A percentile compares a stretch with the other conserved stretches of the same genome.
Evolutionary conservation across 2,888 invertebrate species (phyloP).

Genomic region (Lydus trimaculatus): DNA sequence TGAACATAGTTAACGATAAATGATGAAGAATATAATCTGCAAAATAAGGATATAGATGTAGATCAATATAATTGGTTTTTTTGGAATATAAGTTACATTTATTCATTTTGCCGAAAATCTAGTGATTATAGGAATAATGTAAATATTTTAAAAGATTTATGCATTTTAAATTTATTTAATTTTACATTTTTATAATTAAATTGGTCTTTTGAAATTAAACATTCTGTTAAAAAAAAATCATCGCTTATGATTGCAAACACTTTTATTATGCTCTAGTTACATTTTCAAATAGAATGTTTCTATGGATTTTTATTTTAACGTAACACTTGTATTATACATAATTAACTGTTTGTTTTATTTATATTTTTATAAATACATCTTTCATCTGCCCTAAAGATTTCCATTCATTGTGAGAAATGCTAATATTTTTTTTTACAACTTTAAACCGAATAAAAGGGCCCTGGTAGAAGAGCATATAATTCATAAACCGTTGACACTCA

Average conservation of each 20-base stretch:
- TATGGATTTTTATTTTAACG: not conserved
- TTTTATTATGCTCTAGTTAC: not conserved
- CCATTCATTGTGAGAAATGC: slow-evolving; percentile 27
- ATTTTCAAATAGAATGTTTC: not conserved
- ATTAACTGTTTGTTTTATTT: slow-evolving; percentile 18
- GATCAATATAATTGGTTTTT: too few relatives aligned
- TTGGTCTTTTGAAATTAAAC: not conserved
- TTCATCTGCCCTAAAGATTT: slow-evolving; percentile 31
- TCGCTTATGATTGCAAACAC: slow-evolving; percentile 11
- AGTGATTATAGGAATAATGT: not conserved
- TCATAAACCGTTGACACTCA: too few relatives aligned
- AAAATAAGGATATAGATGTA: not conserved
- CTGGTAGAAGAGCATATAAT: too few relatives aligned
- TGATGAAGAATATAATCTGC: not conserved
- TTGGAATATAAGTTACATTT: not conserved
- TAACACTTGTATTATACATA: slow-evolving; percentile 9
- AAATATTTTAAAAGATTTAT: not conserved
- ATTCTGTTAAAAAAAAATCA: not conserved
- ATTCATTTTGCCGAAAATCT: not conserved
- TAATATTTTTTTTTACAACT: not conserved
- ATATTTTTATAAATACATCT: slow-evolving; percentile 17
- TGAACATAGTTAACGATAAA: not conserved
- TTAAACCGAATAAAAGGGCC: too few relatives aligned
- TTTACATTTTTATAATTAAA: not conserved
- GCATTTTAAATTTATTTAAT: not conserved